Percentiles rank a stretch among this genome's conserved stretches.
phyloP scores from a whole-genome alignment of 1,140 invertebrate genomes.

The Drosophila subpulchrella region DNA sequence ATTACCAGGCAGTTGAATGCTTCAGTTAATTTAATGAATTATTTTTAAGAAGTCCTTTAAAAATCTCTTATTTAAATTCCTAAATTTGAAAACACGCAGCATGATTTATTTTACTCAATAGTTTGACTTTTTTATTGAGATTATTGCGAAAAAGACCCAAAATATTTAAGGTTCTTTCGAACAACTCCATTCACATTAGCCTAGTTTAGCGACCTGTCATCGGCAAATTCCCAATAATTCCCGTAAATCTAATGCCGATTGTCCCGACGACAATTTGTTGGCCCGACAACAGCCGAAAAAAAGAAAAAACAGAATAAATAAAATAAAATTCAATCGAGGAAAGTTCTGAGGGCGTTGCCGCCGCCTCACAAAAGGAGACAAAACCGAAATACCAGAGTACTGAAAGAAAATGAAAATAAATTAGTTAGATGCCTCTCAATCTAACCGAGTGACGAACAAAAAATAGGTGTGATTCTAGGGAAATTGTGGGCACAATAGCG shows the following conservation, averaged over 20 bases:
- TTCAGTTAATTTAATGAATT: too few species aligned
- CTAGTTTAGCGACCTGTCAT: conserved; percentile 46
- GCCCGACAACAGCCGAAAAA: conserved; percentile 15
- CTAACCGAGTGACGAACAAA: conserved; percentile 18
- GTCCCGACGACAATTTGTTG: conserved; percentile 40
- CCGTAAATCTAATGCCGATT: conserved; percentile 37
- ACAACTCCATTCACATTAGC: conserved; percentile 49
- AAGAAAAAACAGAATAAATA: neutral
- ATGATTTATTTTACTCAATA: neutral
- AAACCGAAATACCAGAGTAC: conserved; percentile 24
- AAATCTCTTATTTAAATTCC: too few species aligned
- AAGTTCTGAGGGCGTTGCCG: conserved; percentile 48
- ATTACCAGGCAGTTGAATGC: too few species aligned
- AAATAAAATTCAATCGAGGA: neutral
- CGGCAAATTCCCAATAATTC: conserved; percentile 42
- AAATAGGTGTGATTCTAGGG: conserved; percentile 69
- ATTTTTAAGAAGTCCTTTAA: too few species aligned
- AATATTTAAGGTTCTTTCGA: conserved; percentile 2
- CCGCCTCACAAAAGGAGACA: conserved; percentile 20
- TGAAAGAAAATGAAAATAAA: conserved; percentile 40
- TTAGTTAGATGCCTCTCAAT: conserved; percentile 26
- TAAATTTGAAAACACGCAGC: neutral
- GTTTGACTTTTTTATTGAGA: neutral
- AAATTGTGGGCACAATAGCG: conserved; percentile 30
- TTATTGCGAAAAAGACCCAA: conserved; percentile 14